Evolutionary conservation across 2,113 vertebrate genomes (phyloP).

Genomic region (Aldabrachelys gigantea): DNA sequence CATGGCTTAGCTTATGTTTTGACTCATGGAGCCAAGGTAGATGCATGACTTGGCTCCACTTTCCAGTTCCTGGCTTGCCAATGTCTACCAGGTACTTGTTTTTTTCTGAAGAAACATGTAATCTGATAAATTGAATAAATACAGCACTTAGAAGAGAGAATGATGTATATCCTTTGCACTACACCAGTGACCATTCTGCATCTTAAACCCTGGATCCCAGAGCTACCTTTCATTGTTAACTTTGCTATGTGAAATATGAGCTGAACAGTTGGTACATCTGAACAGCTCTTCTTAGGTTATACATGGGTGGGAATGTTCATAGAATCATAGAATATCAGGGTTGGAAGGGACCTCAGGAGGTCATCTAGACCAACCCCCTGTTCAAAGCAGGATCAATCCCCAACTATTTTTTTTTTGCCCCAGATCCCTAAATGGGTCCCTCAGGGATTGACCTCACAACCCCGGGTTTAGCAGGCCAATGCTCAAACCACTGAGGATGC

Average conservation of each 20-base stretch:
- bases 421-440: too few relatives aligned
- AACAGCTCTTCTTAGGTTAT: background rate
- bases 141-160: conserved; percentile 64
- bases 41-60: conserved; percentile 73
- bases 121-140: conserved; percentile 75
- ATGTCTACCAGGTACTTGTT: conserved; percentile 69
- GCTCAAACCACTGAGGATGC: background rate
- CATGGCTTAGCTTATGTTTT: conserved; percentile 64
- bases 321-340: too few relatives aligned
- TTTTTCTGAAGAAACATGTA: conserved; percentile 50
- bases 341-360: too few relatives aligned
- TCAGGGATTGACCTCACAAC: too few relatives aligned
- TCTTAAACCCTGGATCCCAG: background rate
- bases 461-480: too few relatives aligned
- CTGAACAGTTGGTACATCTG: background rate
- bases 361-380: too few relatives aligned
- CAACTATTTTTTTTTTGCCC: too few relatives aligned
- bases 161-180: conserved; percentile 26
- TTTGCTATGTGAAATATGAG: conserved; percentile 21
- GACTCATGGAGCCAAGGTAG: conserved; percentile 58
- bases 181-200: background rate
- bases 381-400: too few relatives aligned
- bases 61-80: conserved; percentile 25
- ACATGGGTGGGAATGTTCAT: background rate
- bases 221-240: conserved; percentile 5